Evolutionary conservation across 2,888 invertebrate genomes (phyloP).

Genomic region (Argyresthia goedartella): DNA sequence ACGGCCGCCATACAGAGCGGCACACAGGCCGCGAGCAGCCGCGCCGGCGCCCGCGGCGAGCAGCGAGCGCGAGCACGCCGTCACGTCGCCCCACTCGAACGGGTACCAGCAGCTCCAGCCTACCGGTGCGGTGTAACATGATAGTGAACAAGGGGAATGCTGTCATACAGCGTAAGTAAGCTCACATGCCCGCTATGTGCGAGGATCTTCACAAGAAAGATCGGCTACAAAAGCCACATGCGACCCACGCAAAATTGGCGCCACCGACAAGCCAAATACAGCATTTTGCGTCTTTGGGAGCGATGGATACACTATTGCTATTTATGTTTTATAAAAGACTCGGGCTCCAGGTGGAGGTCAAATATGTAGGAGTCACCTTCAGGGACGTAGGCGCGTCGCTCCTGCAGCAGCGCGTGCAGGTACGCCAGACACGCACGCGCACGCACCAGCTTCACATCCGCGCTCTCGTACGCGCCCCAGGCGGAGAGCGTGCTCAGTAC

Average conservation of each 20-base stretch:
- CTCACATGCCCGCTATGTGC: too few species aligned
- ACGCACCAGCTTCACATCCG: conserved; percentile 47
- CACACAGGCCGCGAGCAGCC: conserved; percentile 23
- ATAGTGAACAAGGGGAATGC: background rate
- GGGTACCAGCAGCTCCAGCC: conserved; percentile 59
- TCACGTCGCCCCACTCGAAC: conserved; percentile 59
- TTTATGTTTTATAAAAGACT: too few species aligned
- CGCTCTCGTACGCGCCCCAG: conserved; percentile 55
- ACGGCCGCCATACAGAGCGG: conserved; percentile 45
- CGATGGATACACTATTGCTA: too few species aligned
- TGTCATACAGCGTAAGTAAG: too few species aligned
- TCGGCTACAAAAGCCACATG: too few species aligned
- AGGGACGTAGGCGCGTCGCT: conserved; percentile 92
- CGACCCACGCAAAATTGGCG: too few species aligned
- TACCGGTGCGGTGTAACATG: conserved; percentile 16
- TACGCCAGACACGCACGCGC: conserved; percentile 79
- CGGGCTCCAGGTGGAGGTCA: background rate
- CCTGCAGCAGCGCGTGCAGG: conserved; percentile 91
- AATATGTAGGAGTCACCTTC: conserved; percentile 63
- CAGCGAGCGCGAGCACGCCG: conserved; percentile 23
- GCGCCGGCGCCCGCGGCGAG: conserved; percentile 20
- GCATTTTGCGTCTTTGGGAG: too few species aligned
- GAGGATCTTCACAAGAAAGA: too few species aligned
- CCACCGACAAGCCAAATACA: too few species aligned
- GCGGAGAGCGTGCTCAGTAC: conserved; percentile 80